A percentile compares a stretch with the other conserved stretches of the same genome.
phyloP scores from a whole-genome alignment of 1,140 invertebrate species.

The Ceratina japonica region DNA sequence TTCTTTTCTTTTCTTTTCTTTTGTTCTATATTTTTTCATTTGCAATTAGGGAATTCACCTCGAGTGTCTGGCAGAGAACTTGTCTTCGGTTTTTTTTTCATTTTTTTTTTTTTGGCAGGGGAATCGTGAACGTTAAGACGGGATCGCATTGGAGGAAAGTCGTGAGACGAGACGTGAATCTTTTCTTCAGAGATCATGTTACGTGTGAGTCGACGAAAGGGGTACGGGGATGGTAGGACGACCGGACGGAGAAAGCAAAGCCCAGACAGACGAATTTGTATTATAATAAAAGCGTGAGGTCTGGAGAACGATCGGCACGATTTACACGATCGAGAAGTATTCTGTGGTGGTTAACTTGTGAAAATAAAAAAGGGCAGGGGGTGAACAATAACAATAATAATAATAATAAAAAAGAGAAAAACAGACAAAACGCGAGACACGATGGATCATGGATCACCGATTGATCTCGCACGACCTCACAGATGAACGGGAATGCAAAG shows the following conservation, averaged over 20 bases:
- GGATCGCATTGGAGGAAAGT: background rate
- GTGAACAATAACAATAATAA: too few species aligned
- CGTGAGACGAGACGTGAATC: background rate
- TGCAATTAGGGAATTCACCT: constrained; percentile 58
- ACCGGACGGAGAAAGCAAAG: constrained; percentile 50
- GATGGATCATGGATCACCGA: constrained; percentile 59
- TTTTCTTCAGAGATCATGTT: background rate
- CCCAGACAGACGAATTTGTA: constrained; percentile 58
- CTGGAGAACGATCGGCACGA: constrained; percentile 55
- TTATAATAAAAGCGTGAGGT: constrained; percentile 53
- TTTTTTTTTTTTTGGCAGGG: background rate
- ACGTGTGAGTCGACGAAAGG: background rate
- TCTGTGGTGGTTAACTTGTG: constrained; percentile 13
- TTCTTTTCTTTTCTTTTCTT: constrained; percentile 46
- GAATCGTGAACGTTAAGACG: background rate
- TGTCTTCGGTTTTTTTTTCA: background rate
- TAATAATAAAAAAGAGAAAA: background rate
- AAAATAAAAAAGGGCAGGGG: constrained; percentile 16
- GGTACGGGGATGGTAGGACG: too few species aligned
- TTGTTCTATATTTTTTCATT: constrained; percentile 20
- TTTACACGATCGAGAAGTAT: constrained; percentile 15
- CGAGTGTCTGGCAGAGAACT: constrained; percentile 54
- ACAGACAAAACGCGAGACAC: constrained; percentile 32
- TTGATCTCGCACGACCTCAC: constrained; percentile 65
- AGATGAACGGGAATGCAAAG: constrained; percentile 71